Conservation (phyloP, 2,113 vertebrate species). For the Trogon melanurus region DNA sequence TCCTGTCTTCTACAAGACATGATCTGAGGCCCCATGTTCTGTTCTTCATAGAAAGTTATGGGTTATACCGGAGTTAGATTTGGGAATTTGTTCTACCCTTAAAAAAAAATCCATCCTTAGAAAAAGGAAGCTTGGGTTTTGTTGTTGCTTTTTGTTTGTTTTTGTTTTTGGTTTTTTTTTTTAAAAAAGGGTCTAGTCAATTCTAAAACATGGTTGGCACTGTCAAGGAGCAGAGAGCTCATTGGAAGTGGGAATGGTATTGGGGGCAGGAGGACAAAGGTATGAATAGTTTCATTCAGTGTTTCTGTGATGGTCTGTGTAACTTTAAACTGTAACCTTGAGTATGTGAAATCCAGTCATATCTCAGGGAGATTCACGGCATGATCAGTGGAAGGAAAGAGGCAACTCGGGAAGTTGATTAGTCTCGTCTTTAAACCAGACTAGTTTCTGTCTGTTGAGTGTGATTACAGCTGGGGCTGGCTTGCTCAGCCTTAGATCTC, state of each 20-base stretch:
- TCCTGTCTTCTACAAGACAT: background rate
- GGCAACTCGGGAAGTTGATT: background rate
- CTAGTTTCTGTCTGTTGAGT: background rate
- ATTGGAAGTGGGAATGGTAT: background rate
- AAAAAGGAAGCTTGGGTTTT: background rate
- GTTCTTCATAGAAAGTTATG: background rate
- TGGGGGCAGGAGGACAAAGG: background rate
- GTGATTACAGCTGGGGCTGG: background rate
- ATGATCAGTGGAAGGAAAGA: background rate
- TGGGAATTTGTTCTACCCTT: background rate
- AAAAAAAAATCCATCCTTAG: background rate
- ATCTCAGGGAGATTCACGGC: background rate
- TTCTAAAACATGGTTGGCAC: background rate
- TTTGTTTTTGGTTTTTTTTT: background rate
- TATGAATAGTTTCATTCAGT: background rate
- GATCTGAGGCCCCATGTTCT: background rate
- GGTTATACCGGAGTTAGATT: background rate
- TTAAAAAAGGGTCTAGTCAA: background rate
- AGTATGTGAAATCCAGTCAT: background rate
- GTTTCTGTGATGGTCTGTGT: background rate
- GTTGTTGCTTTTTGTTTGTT: too few species aligned
- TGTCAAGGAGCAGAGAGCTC: background rate
- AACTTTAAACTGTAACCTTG: background rate
- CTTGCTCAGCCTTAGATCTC: background rate
- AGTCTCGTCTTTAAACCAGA: background rate